phyloP scores from a whole-genome alignment of 2,888 invertebrate genomes.

The Hypselothyrea guttata region DNA sequence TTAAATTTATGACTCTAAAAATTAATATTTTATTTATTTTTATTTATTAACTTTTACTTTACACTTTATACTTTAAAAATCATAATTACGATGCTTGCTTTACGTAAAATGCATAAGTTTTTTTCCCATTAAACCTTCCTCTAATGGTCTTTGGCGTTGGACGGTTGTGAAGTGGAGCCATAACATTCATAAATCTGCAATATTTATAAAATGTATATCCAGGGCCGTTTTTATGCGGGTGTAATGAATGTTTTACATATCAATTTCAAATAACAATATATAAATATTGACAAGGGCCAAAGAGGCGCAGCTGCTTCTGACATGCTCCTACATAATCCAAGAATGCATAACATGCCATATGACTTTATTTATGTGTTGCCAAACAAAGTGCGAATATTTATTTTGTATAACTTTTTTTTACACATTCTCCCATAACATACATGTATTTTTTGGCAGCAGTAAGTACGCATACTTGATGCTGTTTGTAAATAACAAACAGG shows the following conservation, averaged over 20 bases:
- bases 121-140: neutral
- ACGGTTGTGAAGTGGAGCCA: slow-evolving; percentile 12
- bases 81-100: slow-evolving; percentile 9
- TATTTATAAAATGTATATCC: slow-evolving; percentile 24
- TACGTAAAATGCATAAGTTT: neutral
- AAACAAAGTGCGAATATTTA: slow-evolving; percentile 64
- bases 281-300: slow-evolving; percentile 71
- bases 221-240: slow-evolving; percentile 19
- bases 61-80: too few relatives aligned
- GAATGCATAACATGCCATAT: slow-evolving; percentile 29
- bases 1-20: too few relatives aligned
- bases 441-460: slow-evolving; percentile 16
- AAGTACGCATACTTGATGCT: slow-evolving; percentile 47
- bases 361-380: slow-evolving; percentile 27
- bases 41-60: too few relatives aligned
- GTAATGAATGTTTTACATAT: slow-evolving; percentile 55
- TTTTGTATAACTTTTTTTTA: slow-evolving; percentile 30
- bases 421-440: neutral
- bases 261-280: slow-evolving; percentile 62
- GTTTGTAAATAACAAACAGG: slow-evolving; percentile 40
- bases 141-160: slow-evolving; percentile 1
- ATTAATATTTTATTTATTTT: too few relatives aligned
- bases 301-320: slow-evolving; percentile 62
- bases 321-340: slow-evolving; percentile 54
- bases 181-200: neutral